Base-by-base conservation (phyloP, 2,797 vertebrate species). In the Mareca penelope region DNA sequence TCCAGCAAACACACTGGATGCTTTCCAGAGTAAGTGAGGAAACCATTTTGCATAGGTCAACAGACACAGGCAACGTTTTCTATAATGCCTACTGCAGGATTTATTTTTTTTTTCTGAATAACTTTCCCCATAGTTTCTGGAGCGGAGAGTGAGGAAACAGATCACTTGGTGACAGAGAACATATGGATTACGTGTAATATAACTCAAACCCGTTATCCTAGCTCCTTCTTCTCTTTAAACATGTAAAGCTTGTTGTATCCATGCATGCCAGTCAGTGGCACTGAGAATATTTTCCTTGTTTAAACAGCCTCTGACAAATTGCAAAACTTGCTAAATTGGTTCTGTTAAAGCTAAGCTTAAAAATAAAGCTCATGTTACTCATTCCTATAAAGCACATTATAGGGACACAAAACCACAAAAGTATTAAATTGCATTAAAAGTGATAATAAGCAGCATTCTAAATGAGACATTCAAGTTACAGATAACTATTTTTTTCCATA, bases 21-120 rank as follows among this genome's bases (percentile, higher is more conserved):
- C 31, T 65, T 65, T 65, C 31, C 67, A 10, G 44, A 44, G 37
- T 4, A 10, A 31, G 31, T 7, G 29, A 7, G 15, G 71, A 65
- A n/a, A 50, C 35, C 26, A 5, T 8, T 24, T 14, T 9, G 23
- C 33, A 0, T 12, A 8, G 35, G 31, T 28, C 59, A 5, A 1
- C 24, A 24, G 4, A 19, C 5, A 12, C 15, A 15, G 39, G 33
- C 7, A 4, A 35, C 37, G 33, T 46, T 24, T 13, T 10, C n/a
- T 22, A 0, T 5, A 28, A 31, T 1, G 53, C 33, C 33, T 7
- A 4, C 28, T 1, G 15, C 7, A 4, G 29, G 9, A 17, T 3
- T 33, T 40, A 6, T 9, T 2, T 15, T 17, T 57, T 46, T 46
- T 46, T 21, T 46, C 19, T 10, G 33, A 17, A 31, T 14, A 46